A percentile compares a stretch with the other conserved stretches of the same genome.
Conservation (phyloP, 2,888 invertebrate genomes). For the Eutolmus rufibarbis region DNA sequence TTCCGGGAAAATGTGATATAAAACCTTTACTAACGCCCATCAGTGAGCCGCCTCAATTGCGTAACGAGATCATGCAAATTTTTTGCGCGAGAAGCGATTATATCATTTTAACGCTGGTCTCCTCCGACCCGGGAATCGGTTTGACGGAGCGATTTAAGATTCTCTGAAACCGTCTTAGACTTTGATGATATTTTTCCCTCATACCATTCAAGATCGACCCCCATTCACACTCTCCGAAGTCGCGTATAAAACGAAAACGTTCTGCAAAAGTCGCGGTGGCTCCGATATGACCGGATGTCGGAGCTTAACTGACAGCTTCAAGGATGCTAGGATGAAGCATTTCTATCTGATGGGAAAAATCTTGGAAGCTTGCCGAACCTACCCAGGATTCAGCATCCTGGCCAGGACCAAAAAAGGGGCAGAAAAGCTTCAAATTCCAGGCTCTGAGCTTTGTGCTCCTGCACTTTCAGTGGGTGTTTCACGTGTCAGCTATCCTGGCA, state of each 20-base stretch:
- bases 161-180: neutral
- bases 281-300: conserved; percentile 41
- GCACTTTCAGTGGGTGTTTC: neutral
- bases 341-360: conserved; percentile 18
- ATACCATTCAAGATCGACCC: conserved; percentile 18
- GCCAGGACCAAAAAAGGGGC: conserved; percentile 14
- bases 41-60: conserved; percentile 5
- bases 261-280: neutral
- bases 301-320: conserved; percentile 41
- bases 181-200: neutral
- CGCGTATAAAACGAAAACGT: neutral
- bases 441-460: neutral
- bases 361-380: conserved; percentile 6
- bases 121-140: neutral
- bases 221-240: neutral
- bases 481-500: neutral
- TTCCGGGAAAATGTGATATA: neutral
- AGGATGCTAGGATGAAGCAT: conserved; percentile 19
- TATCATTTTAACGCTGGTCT: neutral
- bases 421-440: conserved; percentile 19
- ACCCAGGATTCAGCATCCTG: conserved; percentile 33
- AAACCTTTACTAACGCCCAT: neutral
- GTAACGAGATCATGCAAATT: neutral
- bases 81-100: neutral
- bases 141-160: neutral